Evolutionary conservation across 2,888 invertebrate genomes (phyloP), one percentile per base, ranked within the genome.

Genomic region (Pandemis heparana): DNA sequence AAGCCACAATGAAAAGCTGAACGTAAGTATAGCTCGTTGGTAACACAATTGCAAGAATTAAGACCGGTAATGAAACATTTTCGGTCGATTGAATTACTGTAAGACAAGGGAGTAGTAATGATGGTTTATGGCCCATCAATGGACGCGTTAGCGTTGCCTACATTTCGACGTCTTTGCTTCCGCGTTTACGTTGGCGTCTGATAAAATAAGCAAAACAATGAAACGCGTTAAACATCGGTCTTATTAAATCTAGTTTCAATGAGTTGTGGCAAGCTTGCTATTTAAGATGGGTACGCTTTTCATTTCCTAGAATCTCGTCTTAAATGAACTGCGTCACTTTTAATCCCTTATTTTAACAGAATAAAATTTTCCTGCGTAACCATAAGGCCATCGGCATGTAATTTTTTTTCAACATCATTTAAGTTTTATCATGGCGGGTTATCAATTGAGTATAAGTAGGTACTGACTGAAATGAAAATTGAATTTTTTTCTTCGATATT

Each of bases 71-170:
- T 56, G 16, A 61, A 61, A 39, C 39, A 61, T 39, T 61, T 72
- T 62, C 56, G 56, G 72, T 18, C 18, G 62, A 63, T 67, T 68
- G 72, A 72, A 72, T 72, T 67, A 56, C 62, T 59, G 59, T 64
- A 18, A 64, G 63, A 73, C 41, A 41, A 61, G 66, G 48, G 63
- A 32, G 73, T 60, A 23, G 46, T 68, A 69, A 73, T 64, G 10
- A 23, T 59, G 68, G 63, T 73, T 73, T 73, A 73, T 69, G 12
- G 73, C 59, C 63, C 48, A 69, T 73, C 59, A 69, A 69, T 64
- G 53, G 64, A 16, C 10, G 56, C 43, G 72, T 51, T 5, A 63
- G 62, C 10, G 12, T 62, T 41, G 39, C 62, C 66, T 39, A 53
- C 46, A 67, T 63, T 53, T 67, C 62, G 67, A 72, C 56, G 73